Percentiles rank a stretch among this genome's conserved stretches.
Evolutionary conservation across 2,113 vertebrate genomes (phyloP).

Genomic region (Chlorodrepanis virens): DNA sequence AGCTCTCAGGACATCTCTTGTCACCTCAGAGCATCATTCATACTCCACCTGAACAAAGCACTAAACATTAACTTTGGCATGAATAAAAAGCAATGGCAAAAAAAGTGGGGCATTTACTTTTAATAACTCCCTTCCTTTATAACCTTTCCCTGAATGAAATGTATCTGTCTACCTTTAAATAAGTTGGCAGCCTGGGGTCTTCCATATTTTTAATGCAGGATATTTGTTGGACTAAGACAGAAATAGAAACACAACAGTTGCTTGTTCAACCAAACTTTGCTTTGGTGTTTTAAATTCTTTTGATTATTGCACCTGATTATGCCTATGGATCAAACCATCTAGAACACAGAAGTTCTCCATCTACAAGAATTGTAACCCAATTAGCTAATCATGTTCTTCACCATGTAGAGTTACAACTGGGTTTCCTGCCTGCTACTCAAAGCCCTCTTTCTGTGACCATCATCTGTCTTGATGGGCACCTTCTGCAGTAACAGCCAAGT

Average conservation of each 20-base stretch:
- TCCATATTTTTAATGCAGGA: background rate
- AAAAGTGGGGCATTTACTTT: background rate
- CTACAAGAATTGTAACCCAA: background rate
- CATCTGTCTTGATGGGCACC: background rate
- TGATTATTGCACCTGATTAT: background rate
- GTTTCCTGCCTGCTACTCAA: background rate
- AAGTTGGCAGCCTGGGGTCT: background rate
- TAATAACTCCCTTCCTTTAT: background rate
- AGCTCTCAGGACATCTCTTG: background rate
- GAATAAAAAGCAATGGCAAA: background rate
- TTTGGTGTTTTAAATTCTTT: background rate
- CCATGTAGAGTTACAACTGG: background rate
- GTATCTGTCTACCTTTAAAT: background rate
- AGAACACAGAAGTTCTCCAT: background rate
- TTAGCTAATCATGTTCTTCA: background rate
- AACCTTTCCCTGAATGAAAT: background rate
- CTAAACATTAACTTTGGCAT: background rate
- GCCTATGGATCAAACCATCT: background rate
- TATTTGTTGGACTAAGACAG: background rate
- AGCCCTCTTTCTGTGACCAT: accelerated
- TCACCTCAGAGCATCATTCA: background rate
- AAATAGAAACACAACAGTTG: background rate
- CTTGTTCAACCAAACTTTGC: background rate
- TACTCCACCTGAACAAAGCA: background rate
- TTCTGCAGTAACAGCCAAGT: background rate